Conservation (phyloP, 2,113 vertebrate species). For the Oxyura jamaicensis region DNA sequence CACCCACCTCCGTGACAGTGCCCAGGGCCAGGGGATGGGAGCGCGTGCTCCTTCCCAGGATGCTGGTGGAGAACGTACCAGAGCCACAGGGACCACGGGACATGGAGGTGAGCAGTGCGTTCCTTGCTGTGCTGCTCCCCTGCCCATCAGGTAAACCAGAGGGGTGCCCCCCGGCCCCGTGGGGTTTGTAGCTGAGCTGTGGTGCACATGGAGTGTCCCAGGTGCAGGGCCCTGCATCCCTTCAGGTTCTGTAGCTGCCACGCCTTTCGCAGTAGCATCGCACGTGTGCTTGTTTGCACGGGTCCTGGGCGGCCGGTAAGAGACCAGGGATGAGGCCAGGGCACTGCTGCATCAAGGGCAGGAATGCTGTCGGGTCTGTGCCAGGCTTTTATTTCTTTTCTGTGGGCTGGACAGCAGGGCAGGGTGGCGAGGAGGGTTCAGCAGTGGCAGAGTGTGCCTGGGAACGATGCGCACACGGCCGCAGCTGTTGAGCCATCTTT, state of each 20-base stretch:
- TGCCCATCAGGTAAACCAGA: neutral
- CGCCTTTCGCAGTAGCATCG: no score
- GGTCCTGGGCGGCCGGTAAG: accelerated
- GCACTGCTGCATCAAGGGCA: accelerated
- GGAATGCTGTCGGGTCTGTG: neutral
- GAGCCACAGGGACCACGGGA: neutral
- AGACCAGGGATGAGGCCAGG: neutral
- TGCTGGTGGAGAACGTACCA: neutral
- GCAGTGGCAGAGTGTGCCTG: neutral
- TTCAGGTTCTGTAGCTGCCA: neutral
- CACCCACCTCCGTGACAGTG: accelerated
- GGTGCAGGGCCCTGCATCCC: accelerated
- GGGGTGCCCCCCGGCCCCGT: accelerated
- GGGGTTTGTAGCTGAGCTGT: accelerated
- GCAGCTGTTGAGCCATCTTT: neutral
- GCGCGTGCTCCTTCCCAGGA: neutral
- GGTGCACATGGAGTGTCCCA: neutral
- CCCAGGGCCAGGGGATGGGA: accelerated
- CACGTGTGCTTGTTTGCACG: accelerated
- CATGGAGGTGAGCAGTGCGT: neutral
- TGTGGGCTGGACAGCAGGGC: accelerated
- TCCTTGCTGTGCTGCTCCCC: neutral
- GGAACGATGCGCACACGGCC: accelerated
- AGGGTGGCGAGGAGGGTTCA: neutral
- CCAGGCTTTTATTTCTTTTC: neutral